A percentile compares a stretch with the other conserved stretches of the same genome.
These are phyloP conservation scores for Aricia artaxerxes DNA, from an alignment of 2,888 invertebrate species.

Conservation along the genomic window DNA sequence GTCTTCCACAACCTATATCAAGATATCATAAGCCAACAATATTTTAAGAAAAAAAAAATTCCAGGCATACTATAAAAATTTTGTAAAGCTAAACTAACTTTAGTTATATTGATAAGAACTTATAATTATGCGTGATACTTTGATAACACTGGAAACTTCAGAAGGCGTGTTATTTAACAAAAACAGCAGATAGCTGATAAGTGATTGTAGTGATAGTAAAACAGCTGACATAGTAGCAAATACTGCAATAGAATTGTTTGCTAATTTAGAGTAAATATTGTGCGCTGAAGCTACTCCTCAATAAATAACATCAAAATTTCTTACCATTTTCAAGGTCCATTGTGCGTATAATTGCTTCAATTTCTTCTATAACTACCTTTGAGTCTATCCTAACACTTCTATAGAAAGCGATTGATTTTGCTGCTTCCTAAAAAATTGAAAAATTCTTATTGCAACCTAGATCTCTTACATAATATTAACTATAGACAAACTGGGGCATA, in stretches of 20 bases:
- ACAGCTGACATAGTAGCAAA: neutral
- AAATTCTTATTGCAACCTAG: no score
- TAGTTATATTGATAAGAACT: neutral
- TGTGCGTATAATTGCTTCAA: neutral
- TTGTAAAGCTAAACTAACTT: neutral
- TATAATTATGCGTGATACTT: neutral
- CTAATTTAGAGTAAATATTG: no score
- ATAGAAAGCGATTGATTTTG: slow-evolving; percentile 30
- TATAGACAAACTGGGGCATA: no score
- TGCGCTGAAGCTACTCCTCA: no score
- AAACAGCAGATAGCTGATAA: neutral
- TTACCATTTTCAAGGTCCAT: neutral
- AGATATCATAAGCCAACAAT: neutral
- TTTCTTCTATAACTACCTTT: slow-evolving; percentile 14
- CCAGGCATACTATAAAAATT: neutral
- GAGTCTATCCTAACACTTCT: slow-evolving; percentile 14
- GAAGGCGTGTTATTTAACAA: no score
- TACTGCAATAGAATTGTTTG: neutral
- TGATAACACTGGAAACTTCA: neutral
- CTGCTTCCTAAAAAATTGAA: slow-evolving; percentile 1
- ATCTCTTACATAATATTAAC: neutral
- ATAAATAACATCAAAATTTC: neutral
- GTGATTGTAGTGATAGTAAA: neutral
- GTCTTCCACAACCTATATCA: neutral
- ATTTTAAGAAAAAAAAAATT: no score